These are phyloP conservation scores for Ophioninae sp. DNA, from an alignment of 2,888 invertebrate species.

Conservation along the genomic window DNA sequence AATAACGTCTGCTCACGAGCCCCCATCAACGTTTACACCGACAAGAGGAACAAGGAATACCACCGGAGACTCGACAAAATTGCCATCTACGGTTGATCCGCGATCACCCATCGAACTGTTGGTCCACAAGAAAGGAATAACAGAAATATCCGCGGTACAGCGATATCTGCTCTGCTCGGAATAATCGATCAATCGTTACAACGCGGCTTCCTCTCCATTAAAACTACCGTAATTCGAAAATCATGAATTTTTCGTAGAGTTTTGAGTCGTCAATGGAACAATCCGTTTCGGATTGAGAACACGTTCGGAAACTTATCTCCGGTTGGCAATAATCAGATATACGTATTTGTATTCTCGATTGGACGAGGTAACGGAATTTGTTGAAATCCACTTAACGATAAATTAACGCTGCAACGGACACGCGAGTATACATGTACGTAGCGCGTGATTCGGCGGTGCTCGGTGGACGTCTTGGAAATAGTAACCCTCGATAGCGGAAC, in stretches of 20 bases:
- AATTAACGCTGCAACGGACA: background rate
- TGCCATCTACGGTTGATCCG: background rate
- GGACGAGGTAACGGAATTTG: background rate
- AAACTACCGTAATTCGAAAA: no score
- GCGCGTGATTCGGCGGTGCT: conserved; percentile 3
- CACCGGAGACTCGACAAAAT: no score
- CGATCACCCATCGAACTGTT: background rate
- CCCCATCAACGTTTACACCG: no score
- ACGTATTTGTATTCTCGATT: background rate
- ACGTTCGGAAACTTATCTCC: background rate
- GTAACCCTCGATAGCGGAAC: conserved; percentile 46
- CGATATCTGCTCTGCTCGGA: no score
- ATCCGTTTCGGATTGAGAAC: background rate
- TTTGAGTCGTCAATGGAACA: no score
- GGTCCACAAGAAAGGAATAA: no score
- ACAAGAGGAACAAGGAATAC: background rate
- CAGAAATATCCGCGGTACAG: no score
- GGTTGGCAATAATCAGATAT: background rate
- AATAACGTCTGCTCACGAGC: no score
- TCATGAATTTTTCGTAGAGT: no score
- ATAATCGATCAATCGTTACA: no score
- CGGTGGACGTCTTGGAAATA: conserved; percentile 45
- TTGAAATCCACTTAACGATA: conserved; percentile 9
- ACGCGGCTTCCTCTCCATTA: background rate
- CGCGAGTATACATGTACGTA: background rate